Percentiles rank a stretch among this genome's conserved stretches.
Conservation (phyloP, 2,797 vertebrate genomes). For the Clarias laeviceps region DNA sequence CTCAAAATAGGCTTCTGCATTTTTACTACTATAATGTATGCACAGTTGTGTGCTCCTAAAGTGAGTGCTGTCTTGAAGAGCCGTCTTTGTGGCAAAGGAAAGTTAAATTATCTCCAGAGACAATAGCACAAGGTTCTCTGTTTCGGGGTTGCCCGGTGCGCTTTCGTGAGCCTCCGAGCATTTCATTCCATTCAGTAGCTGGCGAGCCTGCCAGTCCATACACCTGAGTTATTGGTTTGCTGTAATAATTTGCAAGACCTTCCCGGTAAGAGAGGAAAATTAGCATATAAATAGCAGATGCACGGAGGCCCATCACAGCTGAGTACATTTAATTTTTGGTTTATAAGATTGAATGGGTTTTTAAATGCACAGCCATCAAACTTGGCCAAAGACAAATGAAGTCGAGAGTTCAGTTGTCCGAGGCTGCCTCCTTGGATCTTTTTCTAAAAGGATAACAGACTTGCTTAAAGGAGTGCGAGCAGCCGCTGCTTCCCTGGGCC, state of each 20-base stretch:
- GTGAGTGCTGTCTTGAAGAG: conserved; percentile 34
- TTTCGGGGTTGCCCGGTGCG: conserved; percentile 38
- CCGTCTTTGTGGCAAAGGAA: conserved; percentile 54
- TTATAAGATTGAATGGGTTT: conserved; percentile 99
- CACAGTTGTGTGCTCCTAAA: conserved; percentile 51
- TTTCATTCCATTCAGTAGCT: conserved; percentile 51
- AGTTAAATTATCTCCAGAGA: conserved; percentile 67
- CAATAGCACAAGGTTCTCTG: conserved; percentile 55
- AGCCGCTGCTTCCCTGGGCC: conserved; percentile 74
- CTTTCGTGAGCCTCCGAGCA: conserved; percentile 63
- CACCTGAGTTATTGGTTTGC: conserved; percentile 92
- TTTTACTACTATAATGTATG: conserved; percentile 41
- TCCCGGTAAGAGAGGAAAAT: conserved; percentile 85
- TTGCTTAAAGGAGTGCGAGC: conserved; percentile 76
- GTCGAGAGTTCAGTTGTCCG: conserved; percentile 90
- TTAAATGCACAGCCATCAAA: conserved; percentile 97
- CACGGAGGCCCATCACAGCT: conserved; percentile 95
- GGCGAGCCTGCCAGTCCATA: conserved; percentile 73
- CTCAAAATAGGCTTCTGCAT: conserved; percentile 26
- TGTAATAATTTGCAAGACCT: conserved; percentile 97
- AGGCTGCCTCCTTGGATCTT: conserved; percentile 84
- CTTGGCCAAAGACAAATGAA: conserved; percentile 96
- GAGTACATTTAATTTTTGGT: conserved; percentile 99
- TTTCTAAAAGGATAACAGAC: conserved; percentile 85
- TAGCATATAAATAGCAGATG: conserved; percentile 99